Evolutionary conservation across 2,888 invertebrate species (phyloP).

Genomic region (Timema cristinae): DNA sequence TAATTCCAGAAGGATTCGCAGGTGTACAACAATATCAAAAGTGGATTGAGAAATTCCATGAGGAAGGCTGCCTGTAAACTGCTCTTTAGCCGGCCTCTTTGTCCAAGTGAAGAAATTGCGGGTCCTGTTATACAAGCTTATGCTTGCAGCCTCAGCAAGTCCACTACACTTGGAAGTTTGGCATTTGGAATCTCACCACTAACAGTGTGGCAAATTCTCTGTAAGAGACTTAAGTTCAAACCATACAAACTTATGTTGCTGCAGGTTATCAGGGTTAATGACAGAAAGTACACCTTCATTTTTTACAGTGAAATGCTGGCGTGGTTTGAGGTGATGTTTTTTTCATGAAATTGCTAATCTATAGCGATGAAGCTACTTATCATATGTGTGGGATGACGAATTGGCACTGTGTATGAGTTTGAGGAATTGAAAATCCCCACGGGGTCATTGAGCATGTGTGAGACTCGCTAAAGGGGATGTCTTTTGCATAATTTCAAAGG

Average conservation of each 20-base stretch:
- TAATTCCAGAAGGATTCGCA: no score
- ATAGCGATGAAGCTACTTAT: slow-evolving; percentile 12
- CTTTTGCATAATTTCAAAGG: neutral
- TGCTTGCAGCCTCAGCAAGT: slow-evolving; percentile 10
- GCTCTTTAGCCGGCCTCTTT: slow-evolving; percentile 1
- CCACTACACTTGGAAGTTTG: slow-evolving; percentile 10
- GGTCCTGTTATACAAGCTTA: neutral
- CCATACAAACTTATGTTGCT: slow-evolving; percentile 14
- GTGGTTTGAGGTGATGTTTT: neutral
- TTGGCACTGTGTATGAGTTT: no score
- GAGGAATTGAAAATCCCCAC: slow-evolving; percentile 5
- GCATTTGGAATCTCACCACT: slow-evolving; percentile 8
- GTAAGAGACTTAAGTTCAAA: slow-evolving; percentile 12
- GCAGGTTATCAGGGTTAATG: slow-evolving; percentile 8
- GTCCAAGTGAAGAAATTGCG: slow-evolving; percentile 1
- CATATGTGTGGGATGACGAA: neutral
- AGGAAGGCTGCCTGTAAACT: neutral
- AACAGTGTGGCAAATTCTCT: slow-evolving; percentile 16
- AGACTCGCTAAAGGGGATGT: slow-evolving; percentile 8
- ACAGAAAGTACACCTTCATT: neutral
- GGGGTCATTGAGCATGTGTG: slow-evolving; percentile 10
- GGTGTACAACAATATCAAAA: no score
- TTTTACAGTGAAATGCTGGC: slow-evolving; percentile 8
- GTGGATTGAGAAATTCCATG: slow-evolving; percentile 5
- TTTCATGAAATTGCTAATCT: neutral